Conservation (phyloP, 92 coral and sea anemone genomes). For the Bergia sp. region DNA sequence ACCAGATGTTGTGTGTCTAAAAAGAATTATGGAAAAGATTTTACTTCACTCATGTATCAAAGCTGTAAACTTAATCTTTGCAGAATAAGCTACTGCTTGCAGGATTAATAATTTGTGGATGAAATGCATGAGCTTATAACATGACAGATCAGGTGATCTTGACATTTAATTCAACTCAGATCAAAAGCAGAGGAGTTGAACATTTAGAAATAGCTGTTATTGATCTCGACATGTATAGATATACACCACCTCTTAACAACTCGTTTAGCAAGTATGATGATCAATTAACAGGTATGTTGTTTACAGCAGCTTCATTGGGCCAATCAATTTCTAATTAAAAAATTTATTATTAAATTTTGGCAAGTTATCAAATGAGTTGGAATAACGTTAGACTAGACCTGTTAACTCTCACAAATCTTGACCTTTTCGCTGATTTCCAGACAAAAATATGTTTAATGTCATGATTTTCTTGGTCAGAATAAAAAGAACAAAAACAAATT, state of each 20-base stretch:
- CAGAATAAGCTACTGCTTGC: background rate
- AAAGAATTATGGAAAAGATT: no score
- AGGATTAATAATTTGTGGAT: no score
- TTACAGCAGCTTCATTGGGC: background rate
- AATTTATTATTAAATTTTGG: background rate
- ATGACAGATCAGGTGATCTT: background rate
- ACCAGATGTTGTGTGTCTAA: background rate
- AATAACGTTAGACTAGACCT: background rate
- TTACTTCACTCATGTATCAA: no score
- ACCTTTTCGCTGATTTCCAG: background rate
- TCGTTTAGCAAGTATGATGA: background rate
- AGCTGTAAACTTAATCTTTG: no score
- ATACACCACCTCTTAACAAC: slow-evolving; percentile 2
- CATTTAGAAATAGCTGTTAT: background rate
- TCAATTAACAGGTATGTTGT: background rate
- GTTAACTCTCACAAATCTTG: background rate
- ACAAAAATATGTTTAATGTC: no score
- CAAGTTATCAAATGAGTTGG: background rate
- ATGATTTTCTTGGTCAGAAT: background rate
- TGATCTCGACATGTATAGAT: background rate
- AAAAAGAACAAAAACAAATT: background rate
- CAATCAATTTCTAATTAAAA: slow-evolving; percentile 12
- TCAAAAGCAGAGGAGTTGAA: background rate
- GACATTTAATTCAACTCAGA: background rate
- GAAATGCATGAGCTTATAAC: background rate